Percentiles rank a stretch among this genome's conserved stretches.
phyloP scores from a whole-genome alignment of 2,113 vertebrate species.

The Egretta garzetta region DNA sequence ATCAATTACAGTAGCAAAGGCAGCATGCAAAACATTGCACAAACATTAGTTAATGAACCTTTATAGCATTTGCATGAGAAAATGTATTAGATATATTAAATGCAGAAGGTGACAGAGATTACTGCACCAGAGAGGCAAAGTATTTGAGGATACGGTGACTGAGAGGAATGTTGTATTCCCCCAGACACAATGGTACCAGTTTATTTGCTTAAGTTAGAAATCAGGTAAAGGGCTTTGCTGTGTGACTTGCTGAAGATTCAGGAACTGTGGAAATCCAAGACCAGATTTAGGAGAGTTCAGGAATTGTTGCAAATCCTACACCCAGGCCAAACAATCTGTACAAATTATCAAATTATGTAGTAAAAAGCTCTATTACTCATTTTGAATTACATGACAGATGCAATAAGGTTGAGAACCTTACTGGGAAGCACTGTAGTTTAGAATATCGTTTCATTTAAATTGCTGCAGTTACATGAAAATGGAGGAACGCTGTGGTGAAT shows the following conservation, averaged over 20 bases:
- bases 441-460: neutral
- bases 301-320: neutral
- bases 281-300: neutral
- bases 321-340: neutral
- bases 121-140: neutral
- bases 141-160: neutral
- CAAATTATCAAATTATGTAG: neutral
- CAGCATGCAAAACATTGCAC: neutral
- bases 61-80: neutral
- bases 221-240: neutral
- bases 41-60: neutral
- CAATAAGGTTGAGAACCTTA: neutral
- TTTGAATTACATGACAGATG: neutral
- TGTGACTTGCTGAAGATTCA: neutral
- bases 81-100: neutral
- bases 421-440: neutral
- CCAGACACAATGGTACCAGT: neutral
- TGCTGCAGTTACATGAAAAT: neutral
- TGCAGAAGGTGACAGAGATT: neutral
- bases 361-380: neutral
- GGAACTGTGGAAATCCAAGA: neutral
- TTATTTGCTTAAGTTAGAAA: neutral
- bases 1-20: neutral
- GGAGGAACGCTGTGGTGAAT: rapidly evolving
- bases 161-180: neutral